These are phyloP conservation scores for Pangasianodon gigas DNA, from an alignment of 2,113 vertebrate species.

Conservation along the genomic window DNA sequence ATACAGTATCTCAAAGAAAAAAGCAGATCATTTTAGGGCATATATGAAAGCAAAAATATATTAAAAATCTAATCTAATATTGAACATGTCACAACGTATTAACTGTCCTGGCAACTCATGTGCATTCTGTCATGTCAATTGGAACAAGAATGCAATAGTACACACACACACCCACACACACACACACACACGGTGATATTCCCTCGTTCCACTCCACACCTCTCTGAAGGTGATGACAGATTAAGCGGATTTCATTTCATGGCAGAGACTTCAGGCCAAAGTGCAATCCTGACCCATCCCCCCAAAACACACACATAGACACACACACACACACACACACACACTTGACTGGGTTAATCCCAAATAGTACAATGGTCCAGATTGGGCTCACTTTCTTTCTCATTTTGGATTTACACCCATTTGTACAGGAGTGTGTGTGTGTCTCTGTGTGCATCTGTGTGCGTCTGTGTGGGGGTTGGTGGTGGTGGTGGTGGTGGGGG, in stretches of 20 bases:
- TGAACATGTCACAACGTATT: not conserved
- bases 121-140: slow-evolving; percentile 25
- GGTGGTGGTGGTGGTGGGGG: too few species aligned
- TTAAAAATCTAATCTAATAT: not conserved
- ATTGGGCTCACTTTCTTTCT: slow-evolving; percentile 38
- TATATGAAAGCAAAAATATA: not conserved
- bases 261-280: slow-evolving; percentile 50
- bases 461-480: not conserved
- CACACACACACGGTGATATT: slow-evolving; percentile 38
- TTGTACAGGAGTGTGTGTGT: slow-evolving; percentile 31
- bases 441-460: slow-evolving; percentile 14
- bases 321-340: slow-evolving; percentile 38
- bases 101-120: not conserved
- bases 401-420: slow-evolving; percentile 42
- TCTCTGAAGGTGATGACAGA: slow-evolving; percentile 54
- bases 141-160: slow-evolving; percentile 11
- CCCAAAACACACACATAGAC: slow-evolving; percentile 35
- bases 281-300: slow-evolving; percentile 45
- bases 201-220: slow-evolving; percentile 50
- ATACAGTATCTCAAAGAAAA: not conserved
- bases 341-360: slow-evolving; percentile 49
- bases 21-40: not conserved
- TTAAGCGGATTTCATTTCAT: slow-evolving; percentile 59
- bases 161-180: slow-evolving; percentile 16
- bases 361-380: slow-evolving; percentile 42